Conservation (phyloP, 2,113 vertebrate species). For the Halichoerus grypus region DNA sequence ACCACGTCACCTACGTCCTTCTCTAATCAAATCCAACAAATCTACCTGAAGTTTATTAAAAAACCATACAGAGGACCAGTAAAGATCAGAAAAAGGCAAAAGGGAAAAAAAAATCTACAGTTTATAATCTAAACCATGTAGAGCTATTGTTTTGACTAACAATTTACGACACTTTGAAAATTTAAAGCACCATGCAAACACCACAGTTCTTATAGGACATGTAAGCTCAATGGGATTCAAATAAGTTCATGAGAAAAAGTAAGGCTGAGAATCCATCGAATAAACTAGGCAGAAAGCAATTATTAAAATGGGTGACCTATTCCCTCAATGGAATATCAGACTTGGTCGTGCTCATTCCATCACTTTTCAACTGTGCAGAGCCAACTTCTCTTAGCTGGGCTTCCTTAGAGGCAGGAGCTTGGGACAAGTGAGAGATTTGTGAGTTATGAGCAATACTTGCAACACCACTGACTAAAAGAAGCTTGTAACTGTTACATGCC, state of each 20-base stretch:
- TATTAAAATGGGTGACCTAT: background rate
- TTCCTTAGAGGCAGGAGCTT: background rate
- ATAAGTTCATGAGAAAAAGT: background rate
- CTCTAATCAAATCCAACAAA: background rate
- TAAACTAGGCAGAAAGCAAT: background rate
- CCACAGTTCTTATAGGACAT: background rate
- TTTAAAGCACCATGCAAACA: background rate
- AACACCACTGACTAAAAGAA: background rate
- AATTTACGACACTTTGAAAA: conserved; percentile 7
- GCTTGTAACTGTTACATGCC: background rate
- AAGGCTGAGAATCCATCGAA: background rate
- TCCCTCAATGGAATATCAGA: background rate
- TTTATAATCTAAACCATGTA: background rate
- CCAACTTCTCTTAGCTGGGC: background rate
- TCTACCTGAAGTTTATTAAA: conserved; percentile 12
- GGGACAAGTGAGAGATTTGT: background rate
- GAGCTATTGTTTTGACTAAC: background rate
- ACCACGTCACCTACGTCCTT: background rate
- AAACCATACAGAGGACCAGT: background rate
- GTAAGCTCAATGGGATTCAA: background rate
- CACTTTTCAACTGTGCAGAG: background rate
- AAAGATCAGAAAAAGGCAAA: background rate
- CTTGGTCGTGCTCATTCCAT: background rate
- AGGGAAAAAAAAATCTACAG: background rate
- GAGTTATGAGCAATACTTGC: background rate